Conservation (phyloP, 2,888 invertebrate species). For the Parapristionchus giblindavisi region DNA sequence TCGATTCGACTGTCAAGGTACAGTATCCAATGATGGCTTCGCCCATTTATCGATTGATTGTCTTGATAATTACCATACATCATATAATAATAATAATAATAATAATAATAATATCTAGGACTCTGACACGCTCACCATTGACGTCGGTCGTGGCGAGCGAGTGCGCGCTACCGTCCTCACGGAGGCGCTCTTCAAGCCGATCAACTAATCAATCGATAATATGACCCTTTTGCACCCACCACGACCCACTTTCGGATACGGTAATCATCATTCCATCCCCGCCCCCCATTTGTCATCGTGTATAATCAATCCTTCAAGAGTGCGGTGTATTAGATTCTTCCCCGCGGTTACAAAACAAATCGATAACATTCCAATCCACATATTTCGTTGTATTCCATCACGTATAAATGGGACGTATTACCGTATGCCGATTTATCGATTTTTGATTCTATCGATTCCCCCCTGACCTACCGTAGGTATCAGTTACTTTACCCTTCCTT, state of each 20-base stretch:
- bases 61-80: too few relatives aligned
- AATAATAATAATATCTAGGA: not conserved
- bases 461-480: too few relatives aligned
- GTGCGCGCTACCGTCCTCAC: constrained; percentile 51
- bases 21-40: not conserved
- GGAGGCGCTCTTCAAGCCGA: constrained; percentile 51
- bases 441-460: too few relatives aligned
- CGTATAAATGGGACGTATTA: too few relatives aligned
- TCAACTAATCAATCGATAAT: constrained; percentile 41
- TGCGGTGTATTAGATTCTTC: constrained; percentile 2
- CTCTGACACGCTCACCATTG: constrained; percentile 53
- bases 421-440: too few relatives aligned
- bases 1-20: constrained; percentile 64
- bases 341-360: constrained; percentile 2
- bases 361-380: constrained; percentile 1
- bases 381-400: constrained; percentile 13
- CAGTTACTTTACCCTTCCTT: too few relatives aligned
- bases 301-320: not conserved
- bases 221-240: not conserved
- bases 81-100: not conserved
- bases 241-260: not conserved
- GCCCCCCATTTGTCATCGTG: not conserved
- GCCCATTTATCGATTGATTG: not conserved
- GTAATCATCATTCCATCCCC: not conserved
- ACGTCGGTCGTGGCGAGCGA: constrained; percentile 51